Percentiles rank a stretch among this genome's conserved stretches.
phyloP scores from a whole-genome alignment of 2,113 vertebrate genomes.

The Conger conger region DNA sequence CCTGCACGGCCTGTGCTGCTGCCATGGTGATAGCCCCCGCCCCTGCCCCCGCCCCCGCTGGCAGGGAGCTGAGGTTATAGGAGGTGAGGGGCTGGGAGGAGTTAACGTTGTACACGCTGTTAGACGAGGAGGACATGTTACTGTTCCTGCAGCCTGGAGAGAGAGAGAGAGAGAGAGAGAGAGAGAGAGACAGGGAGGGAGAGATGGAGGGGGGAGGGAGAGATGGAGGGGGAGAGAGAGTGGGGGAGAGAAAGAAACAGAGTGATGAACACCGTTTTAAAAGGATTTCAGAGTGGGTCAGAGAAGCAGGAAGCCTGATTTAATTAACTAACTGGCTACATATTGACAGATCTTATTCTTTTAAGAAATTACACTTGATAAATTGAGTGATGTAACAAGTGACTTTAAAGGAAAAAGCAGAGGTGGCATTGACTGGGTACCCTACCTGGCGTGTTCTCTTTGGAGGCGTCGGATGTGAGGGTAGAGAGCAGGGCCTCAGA shows the following conservation, averaged over 20 bases:
- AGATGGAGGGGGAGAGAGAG: not conserved
- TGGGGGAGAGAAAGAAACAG: not conserved
- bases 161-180: not conserved
- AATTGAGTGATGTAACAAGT: too few species aligned
- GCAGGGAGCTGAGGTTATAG: conserved; percentile 90
- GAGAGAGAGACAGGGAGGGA: not conserved
- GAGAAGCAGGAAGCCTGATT: too few species aligned
- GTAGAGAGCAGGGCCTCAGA: conserved; percentile 98
- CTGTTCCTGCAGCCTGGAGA: conserved; percentile 86
- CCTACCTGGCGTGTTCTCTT: conserved; percentile 93
- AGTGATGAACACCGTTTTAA: not conserved
- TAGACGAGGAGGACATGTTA: conserved; percentile 83
- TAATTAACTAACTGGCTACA: too few species aligned
- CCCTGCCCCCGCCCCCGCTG: conserved; percentile 79
- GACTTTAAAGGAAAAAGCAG: not conserved
- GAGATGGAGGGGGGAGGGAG: not conserved
- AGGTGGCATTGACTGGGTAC: too few species aligned
- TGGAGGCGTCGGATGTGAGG: conserved; percentile 92
- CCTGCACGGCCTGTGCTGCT: conserved; percentile 97
- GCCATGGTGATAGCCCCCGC: conserved; percentile 98
- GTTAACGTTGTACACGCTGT: conserved; percentile 88
- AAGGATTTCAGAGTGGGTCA: too few species aligned
- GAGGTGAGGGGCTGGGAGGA: conserved; percentile 89
- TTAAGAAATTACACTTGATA: too few species aligned
- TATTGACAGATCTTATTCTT: too few species aligned